Conservation (phyloP, 2,113 vertebrate genomes). For the Varanus komodoensis region DNA sequence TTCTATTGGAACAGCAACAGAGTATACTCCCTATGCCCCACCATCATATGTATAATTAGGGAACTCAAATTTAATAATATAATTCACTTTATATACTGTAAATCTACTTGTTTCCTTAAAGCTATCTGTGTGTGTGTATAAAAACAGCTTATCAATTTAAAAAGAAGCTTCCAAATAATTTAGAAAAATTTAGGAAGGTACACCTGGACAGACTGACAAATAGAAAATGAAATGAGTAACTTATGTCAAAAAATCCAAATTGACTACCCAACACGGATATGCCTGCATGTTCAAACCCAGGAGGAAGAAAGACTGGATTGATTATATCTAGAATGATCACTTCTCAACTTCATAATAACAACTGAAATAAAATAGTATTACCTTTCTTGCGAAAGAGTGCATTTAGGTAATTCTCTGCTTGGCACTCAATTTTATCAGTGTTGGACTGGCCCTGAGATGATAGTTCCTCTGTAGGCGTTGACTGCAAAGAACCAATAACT, state of each 20-base stretch:
- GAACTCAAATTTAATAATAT: too few relatives aligned
- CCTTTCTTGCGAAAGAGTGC: constrained; percentile 99
- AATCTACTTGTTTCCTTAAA: not conserved
- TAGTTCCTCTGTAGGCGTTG: constrained; percentile 91
- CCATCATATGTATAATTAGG: too few relatives aligned
- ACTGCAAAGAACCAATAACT: constrained; percentile 88
- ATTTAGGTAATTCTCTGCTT: constrained; percentile 97
- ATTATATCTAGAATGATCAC: constrained; percentile 18
- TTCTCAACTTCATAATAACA: not conserved
- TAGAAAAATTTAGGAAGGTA: constrained; percentile 1
- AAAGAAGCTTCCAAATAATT: constrained; percentile 22
- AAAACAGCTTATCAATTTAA: not conserved
- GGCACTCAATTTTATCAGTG: constrained; percentile 94
- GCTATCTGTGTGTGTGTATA: too few relatives aligned
- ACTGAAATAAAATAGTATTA: constrained; percentile 68
- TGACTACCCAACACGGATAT: constrained; percentile 24
- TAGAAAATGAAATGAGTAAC: constrained; percentile 17
- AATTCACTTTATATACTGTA: not conserved
- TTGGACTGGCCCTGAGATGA: constrained; percentile 92
- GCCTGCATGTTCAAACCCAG: not conserved
- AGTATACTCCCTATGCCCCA: too few relatives aligned
- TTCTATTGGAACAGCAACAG: too few relatives aligned
- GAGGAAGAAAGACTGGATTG: constrained; percentile 25
- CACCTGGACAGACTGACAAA: not conserved
- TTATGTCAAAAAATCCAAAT: not conserved